phyloP scores from a whole-genome alignment of 2,113 vertebrate genomes.

The Ciconia stormi region DNA sequence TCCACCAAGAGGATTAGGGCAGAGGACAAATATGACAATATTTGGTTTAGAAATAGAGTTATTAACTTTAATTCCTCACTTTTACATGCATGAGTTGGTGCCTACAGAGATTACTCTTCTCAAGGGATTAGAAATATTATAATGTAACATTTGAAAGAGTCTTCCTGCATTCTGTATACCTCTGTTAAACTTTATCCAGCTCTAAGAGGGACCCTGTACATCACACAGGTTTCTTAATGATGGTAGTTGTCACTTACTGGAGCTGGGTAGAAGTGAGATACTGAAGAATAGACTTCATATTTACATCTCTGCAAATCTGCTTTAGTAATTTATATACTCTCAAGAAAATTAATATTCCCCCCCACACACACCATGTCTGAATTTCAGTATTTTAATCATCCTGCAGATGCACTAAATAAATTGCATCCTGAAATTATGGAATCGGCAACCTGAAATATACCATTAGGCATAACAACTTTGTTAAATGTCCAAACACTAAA shows the following conservation, averaged over 20 bases:
- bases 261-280: not conserved
- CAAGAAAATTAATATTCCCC: not conserved
- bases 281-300: not conserved
- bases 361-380: not conserved
- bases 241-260: not conserved
- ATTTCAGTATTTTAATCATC: not conserved
- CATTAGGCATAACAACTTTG: not conserved
- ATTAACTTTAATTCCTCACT: slow-evolving; percentile 48
- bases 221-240: not conserved
- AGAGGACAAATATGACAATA: slow-evolving; percentile 46
- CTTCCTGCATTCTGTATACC: not conserved
- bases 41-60: slow-evolving; percentile 55
- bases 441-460: not conserved
- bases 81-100: slow-evolving; percentile 36
- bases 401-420: not conserved
- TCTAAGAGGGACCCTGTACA: not conserved
- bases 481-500: not conserved
- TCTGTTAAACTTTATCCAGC: not conserved
- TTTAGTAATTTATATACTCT: not conserved
- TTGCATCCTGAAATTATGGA: not conserved
- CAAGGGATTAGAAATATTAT: slow-evolving; percentile 34
- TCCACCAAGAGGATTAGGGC: slow-evolving; percentile 27
- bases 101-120: slow-evolving; percentile 18
- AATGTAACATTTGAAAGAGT: not conserved
- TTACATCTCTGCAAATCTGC: not conserved